Evolutionary conservation across 2,797 vertebrate species (phyloP).

Genomic region (Psittacula echo): DNA sequence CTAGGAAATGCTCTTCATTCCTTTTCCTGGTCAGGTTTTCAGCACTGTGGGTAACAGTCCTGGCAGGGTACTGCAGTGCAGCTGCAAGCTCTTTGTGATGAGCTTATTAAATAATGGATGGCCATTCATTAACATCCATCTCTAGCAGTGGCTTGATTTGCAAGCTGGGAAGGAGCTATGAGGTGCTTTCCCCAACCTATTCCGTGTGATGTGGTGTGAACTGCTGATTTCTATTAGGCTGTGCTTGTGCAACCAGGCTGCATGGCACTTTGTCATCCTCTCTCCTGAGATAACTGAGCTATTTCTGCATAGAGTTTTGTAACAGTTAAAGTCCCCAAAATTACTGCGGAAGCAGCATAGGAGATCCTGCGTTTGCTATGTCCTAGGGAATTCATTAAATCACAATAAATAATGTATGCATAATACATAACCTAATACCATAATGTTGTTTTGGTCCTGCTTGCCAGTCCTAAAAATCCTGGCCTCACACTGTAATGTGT

Average conservation of each 20-base stretch:
- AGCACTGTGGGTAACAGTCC: neutral
- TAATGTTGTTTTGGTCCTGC: slow-evolving; percentile 39
- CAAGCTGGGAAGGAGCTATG: neutral
- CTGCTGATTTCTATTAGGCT: neutral
- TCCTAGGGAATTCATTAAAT: slow-evolving; percentile 41
- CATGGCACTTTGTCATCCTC: rapidly evolving
- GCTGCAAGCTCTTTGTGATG: neutral
- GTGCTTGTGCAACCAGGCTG: neutral
- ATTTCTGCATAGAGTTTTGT: neutral
- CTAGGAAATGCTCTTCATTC: neutral
- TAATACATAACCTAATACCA: neutral
- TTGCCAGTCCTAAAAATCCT: slow-evolving; percentile 34
- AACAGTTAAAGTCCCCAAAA: neutral
- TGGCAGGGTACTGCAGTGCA: neutral
- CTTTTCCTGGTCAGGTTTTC: neutral
- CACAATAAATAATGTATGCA: slow-evolving; percentile 57
- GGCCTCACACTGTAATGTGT: neutral
- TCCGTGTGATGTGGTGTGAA: rapidly evolving
- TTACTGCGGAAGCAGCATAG: neutral
- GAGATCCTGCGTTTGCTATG: neutral
- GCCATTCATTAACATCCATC: neutral
- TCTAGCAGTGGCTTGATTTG: neutral
- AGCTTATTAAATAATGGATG: slow-evolving; percentile 47
- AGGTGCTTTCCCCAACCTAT: neutral
- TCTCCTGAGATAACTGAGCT: neutral